Base-by-base conservation (phyloP, 1,140 invertebrate genomes). In the Pollicipes pollicipes region DNA sequence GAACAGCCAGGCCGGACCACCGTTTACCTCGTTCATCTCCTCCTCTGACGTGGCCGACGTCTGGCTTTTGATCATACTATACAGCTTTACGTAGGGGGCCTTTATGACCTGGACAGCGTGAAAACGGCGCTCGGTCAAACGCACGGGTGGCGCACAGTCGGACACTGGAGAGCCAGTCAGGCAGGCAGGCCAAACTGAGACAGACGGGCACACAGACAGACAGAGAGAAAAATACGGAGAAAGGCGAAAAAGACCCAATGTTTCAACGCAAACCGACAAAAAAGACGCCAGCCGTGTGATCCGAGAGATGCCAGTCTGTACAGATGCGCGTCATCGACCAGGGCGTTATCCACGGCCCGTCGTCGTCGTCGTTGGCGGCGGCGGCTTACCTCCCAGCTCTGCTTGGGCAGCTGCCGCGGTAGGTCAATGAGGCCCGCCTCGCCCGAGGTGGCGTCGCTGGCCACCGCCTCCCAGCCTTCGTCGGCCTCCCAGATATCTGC, bases 71-170 rank as follows among this genome's bases (percentile, higher is more conserved):
- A 94, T 87, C 83, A 94, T 90, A 83, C 87, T 90, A 88, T 91
- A 93, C 84, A 93, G 88, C 86, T 93, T 93, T 85, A 90, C 89
- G 84, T 93, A 93, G 77, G 91, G 91, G 80, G 90, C 91, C 88
- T 93, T 94, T 86, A 94, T 88, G 83, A 92, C 88, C 90, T 93
- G 87, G 21, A 24, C 45, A 21, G 45, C 10, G 6, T 2, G 17
- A 21, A 58, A 24, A 58, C 45, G 17, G 6, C 13, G 2, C 21
- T 3, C 21, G 45, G 45, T 58, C 45, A 58, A 21, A 58, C 45
- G 24, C 13, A 58, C 45, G 17, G 13, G 45, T 3, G 13, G 16
- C 32, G 16, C 32, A 35, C 32, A 35, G n/a, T n/a, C n/a, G n/a
- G n/a, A n/a, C n/a, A n/a, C n/a, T n/a, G n/a, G n/a, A n/a, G n/a